These are phyloP conservation scores for Ceramica pisi DNA, from an alignment of 2,888 invertebrate species.

Conservation along the genomic window DNA sequence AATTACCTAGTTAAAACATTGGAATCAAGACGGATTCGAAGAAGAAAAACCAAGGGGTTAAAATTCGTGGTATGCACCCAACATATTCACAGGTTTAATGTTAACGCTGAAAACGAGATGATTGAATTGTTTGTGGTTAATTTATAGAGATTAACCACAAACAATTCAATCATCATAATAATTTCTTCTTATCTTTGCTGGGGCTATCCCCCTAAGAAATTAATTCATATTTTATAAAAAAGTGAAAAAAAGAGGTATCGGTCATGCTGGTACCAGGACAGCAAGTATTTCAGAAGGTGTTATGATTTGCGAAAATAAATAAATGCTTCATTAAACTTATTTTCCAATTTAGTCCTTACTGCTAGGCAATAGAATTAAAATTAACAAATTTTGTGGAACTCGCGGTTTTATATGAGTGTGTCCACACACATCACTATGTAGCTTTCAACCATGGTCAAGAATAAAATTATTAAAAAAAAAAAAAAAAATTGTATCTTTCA, in stretches of 20 bases:
- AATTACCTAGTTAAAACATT: too few relatives aligned
- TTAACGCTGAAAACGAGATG: too few relatives aligned
- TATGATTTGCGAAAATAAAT: conserved; percentile 5
- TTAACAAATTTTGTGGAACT: neutral
- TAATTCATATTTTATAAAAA: neutral
- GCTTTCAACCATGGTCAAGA: too few relatives aligned
- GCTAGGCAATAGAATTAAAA: neutral
- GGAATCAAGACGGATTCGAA: neutral
- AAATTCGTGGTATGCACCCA: neutral
- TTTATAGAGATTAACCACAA: too few relatives aligned
- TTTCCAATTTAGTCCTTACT: neutral
- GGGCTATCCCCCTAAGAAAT: too few relatives aligned
- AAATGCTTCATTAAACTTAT: neutral
- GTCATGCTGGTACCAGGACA: conserved; percentile 15
- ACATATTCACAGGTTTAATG: neutral
- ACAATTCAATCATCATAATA: too few relatives aligned
- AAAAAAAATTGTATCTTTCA: neutral
- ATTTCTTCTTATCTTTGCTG: too few relatives aligned
- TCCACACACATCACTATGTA: neutral
- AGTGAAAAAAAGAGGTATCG: neutral
- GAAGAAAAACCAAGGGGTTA: neutral
- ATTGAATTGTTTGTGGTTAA: neutral
- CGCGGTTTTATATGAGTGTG: neutral
- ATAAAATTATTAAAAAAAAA: too few relatives aligned
- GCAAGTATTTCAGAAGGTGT: conserved; percentile 13